Percentiles rank a stretch among this genome's conserved stretches.
Conservation (phyloP, 2,113 vertebrate species). For the Ia io region DNA sequence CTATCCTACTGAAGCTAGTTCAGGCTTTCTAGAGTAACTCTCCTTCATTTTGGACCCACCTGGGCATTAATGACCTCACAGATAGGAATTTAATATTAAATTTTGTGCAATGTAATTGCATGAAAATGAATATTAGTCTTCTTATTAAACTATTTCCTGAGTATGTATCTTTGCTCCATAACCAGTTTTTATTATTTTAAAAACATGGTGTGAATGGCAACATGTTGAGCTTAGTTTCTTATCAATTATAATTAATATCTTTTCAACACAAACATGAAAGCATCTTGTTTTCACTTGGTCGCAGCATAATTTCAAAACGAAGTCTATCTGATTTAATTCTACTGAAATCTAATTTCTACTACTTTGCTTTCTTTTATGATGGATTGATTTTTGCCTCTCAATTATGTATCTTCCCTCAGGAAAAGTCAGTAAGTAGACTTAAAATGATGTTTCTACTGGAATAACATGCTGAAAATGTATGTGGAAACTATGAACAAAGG, state of each 20-base stretch:
- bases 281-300: not conserved
- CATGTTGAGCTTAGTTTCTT: slow-evolving; percentile 22
- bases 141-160: not conserved
- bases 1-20: not conserved
- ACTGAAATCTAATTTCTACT: slow-evolving; percentile 2
- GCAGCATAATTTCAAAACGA: not conserved
- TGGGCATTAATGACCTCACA: not conserved
- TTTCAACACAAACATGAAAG: not conserved
- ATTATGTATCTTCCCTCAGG: not conserved
- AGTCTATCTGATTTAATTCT: not conserved
- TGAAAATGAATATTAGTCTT: not conserved
- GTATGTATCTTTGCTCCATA: not conserved
- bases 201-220: not conserved
- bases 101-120: not conserved
- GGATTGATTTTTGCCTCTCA: not conserved
- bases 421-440: not conserved
- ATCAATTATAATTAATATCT: slow-evolving; percentile 18
- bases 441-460: not conserved
- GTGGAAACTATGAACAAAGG: not conserved
- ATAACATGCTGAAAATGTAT: not conserved
- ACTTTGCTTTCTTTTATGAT: not conserved
- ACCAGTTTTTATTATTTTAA: not conserved
- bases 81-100: not conserved
- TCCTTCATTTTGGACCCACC: not conserved
- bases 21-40: not conserved